Evolutionary conservation across 2,888 invertebrate species (phyloP).

Genomic region (Monochamus alternatus): DNA sequence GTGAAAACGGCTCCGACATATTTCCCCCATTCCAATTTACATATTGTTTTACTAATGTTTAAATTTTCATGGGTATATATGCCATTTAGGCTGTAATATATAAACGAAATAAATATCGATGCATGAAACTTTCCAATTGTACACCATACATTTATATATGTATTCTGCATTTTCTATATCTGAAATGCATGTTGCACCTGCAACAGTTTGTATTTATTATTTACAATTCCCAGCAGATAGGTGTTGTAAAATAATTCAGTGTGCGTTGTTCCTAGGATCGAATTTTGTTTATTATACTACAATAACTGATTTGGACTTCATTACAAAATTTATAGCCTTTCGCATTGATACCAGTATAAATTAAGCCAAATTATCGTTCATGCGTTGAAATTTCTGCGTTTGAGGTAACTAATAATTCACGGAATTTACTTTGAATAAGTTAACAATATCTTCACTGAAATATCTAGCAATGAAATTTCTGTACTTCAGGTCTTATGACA

Average conservation of each 20-base stretch:
- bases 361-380: slow-evolving; percentile 23
- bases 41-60: slow-evolving; percentile 1
- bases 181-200: slow-evolving; percentile 31
- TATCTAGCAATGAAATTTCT: no score
- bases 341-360: slow-evolving; percentile 38
- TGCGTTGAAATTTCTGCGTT: not conserved
- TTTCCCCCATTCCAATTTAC: not conserved
- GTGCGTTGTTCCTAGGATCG: slow-evolving; percentile 40
- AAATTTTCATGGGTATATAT: slow-evolving; percentile 9
- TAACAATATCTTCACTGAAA: no score
- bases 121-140: slow-evolving; percentile 16
- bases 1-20: no score
- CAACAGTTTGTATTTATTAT: slow-evolving; percentile 24
- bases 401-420: not conserved
- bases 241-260: slow-evolving; percentile 40
- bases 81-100: not conserved
- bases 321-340: slow-evolving; percentile 42
- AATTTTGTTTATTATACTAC: slow-evolving; percentile 44
- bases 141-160: slow-evolving; percentile 13
- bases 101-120: not conserved
- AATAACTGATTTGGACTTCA: slow-evolving; percentile 40
- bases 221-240: slow-evolving; percentile 29
- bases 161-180: slow-evolving; percentile 28
- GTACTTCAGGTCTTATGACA: no score
- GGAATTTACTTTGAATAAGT: not conserved